These are phyloP conservation scores for Dufourea novaeangliae DNA, from an alignment of 1,140 invertebrate species.

Conservation along the genomic window DNA sequence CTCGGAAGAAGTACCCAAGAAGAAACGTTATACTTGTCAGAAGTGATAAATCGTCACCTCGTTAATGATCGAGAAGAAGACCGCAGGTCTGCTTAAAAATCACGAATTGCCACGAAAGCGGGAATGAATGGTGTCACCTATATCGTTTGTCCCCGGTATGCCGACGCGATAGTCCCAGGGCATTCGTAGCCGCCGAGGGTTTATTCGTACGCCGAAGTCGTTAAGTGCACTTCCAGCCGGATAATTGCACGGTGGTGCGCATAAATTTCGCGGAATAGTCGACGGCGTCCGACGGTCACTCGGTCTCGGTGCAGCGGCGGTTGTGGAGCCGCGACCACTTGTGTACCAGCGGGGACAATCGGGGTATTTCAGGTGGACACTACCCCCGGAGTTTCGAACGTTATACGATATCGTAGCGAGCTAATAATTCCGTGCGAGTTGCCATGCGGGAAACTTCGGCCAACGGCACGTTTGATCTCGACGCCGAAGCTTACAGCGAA, in stretches of 20 bases:
- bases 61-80: not conserved
- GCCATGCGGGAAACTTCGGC: constrained; percentile 58
- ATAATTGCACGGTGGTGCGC: constrained; percentile 61
- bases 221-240: constrained; percentile 65
- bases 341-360: constrained; percentile 39
- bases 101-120: constrained; percentile 8
- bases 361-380: constrained; percentile 15
- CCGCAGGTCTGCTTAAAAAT: constrained; percentile 42
- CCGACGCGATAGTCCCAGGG: constrained; percentile 28
- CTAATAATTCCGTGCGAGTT: constrained; percentile 58
- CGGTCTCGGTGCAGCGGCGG: constrained; percentile 6
- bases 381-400: constrained; percentile 29
- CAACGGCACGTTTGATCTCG: constrained; percentile 56
- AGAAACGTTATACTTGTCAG: no score
- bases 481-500: constrained; percentile 12
- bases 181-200: constrained; percentile 48
- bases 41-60: no score
- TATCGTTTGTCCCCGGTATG: constrained; percentile 24
- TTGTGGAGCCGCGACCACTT: constrained; percentile 24
- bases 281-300: constrained; percentile 20
- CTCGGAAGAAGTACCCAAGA: no score
- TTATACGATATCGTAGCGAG: constrained; percentile 50
- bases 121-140: constrained; percentile 43
- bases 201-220: constrained; percentile 65
- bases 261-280: constrained; percentile 57